Evolutionary conservation across 2,113 vertebrate species (phyloP).

Genomic region (Recurvirostra avosetta): DNA sequence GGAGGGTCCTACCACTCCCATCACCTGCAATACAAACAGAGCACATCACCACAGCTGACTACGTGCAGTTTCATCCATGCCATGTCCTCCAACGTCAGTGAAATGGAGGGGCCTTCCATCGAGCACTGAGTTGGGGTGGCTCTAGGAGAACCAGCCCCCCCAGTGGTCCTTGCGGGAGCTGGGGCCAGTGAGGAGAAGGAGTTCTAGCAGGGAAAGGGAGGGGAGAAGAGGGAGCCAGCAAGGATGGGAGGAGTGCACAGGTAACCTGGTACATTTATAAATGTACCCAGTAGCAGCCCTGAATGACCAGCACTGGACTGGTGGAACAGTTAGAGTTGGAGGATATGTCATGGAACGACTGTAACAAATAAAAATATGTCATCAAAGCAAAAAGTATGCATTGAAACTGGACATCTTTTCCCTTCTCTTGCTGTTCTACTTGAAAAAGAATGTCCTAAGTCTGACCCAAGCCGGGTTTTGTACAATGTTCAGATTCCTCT

Average conservation of each 20-base stretch:
- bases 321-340: constrained; percentile 60
- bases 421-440: constrained; percentile 23
- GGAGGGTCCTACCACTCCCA: constrained; percentile 98
- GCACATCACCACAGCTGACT: constrained; percentile 79
- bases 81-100: constrained; percentile 62
- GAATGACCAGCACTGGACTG: constrained; percentile 61
- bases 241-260: constrained; percentile 26
- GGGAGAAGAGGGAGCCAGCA: constrained; percentile 17
- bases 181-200: not conserved
- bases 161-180: constrained; percentile 36
- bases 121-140: constrained; percentile 34
- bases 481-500: constrained; percentile 70
- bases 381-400: constrained; percentile 44
- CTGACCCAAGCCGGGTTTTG: constrained; percentile 66
- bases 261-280: constrained; percentile 36
- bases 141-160: not conserved
- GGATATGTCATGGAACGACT: constrained; percentile 67
- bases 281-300: constrained; percentile 56
- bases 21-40: constrained; percentile 90
- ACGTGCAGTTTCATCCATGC: constrained; percentile 70
- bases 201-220: constrained; percentile 38
- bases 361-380: constrained; percentile 53
- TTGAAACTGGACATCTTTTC: constrained; percentile 55
- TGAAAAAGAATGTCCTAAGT: constrained; percentile 73
- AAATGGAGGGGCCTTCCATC: constrained; percentile 39